Evolutionary conservation across 2,797 vertebrate species (phyloP).

Genomic region (Platyrinchus mystaceus): DNA sequence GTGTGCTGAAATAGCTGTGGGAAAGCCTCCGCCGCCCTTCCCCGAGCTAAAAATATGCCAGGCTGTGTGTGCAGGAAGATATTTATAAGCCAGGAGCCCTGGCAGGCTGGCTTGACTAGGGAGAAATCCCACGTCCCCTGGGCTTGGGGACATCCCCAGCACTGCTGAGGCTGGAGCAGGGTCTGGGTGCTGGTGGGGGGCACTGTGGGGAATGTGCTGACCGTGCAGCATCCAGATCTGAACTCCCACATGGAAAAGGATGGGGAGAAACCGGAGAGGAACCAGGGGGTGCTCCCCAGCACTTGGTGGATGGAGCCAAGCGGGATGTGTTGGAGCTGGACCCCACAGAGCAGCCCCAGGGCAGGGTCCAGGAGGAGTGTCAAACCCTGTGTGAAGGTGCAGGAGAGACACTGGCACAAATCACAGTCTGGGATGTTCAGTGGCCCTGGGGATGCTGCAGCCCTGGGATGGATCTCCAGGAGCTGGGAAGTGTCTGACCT

Average conservation of each 20-base stretch:
- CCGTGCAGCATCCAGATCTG: background rate
- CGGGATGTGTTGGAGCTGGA: background rate
- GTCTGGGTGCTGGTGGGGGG: background rate
- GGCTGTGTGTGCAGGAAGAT: conserved; percentile 30
- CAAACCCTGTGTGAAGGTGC: background rate
- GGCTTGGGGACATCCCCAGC: background rate
- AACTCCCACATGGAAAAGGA: rapidly evolving
- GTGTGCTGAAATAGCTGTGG: conserved; percentile 43
- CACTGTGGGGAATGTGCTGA: rapidly evolving
- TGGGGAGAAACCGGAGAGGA: background rate
- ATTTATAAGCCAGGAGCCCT: conserved; percentile 58
- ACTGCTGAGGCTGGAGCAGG: background rate
- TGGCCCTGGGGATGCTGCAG: background rate
- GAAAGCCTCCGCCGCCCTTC: conserved; percentile 54
- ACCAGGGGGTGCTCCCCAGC: background rate
- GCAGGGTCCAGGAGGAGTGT: background rate
- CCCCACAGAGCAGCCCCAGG: background rate
- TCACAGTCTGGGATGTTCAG: background rate
- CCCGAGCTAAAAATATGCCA: conserved; percentile 35
- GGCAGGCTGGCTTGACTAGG: background rate
- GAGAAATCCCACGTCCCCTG: background rate
- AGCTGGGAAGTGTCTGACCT: background rate
- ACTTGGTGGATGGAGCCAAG: background rate
- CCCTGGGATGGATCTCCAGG: background rate
- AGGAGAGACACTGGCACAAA: background rate